Conservation (phyloP, 2,797 vertebrate species). For the Poeciliopsis infans region DNA sequence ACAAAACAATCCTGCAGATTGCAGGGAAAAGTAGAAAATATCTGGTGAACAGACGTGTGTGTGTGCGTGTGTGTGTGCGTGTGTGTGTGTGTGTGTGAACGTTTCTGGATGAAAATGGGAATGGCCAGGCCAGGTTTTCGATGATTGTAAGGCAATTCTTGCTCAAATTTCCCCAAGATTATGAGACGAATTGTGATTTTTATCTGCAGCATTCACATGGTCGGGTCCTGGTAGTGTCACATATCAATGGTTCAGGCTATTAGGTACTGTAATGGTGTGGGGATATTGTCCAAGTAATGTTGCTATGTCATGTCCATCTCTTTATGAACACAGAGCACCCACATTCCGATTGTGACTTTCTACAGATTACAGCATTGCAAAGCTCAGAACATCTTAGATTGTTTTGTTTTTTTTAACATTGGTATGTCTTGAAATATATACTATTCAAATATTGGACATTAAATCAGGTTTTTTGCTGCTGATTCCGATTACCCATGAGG, state of each 20-base stretch:
- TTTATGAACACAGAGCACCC: background rate
- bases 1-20: background rate
- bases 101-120: background rate
- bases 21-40: background rate
- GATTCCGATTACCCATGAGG: too few relatives aligned
- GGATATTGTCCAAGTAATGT: background rate
- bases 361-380: background rate
- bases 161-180: background rate
- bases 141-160: background rate
- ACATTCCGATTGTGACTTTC: background rate
- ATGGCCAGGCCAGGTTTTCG: background rate
- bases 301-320: background rate
- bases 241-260: background rate
- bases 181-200: background rate
- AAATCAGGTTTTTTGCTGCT: too few relatives aligned
- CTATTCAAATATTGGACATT: too few relatives aligned
- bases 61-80: too few relatives aligned
- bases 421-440: too few relatives aligned
- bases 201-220: background rate
- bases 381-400: background rate
- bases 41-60: background rate
- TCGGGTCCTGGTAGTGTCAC: background rate
- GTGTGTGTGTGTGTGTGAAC: background rate
- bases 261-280: background rate
- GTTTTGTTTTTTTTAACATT: too few relatives aligned